phyloP scores from a whole-genome alignment of 2,797 vertebrate genomes.

The Sebastes melanostomus region DNA sequence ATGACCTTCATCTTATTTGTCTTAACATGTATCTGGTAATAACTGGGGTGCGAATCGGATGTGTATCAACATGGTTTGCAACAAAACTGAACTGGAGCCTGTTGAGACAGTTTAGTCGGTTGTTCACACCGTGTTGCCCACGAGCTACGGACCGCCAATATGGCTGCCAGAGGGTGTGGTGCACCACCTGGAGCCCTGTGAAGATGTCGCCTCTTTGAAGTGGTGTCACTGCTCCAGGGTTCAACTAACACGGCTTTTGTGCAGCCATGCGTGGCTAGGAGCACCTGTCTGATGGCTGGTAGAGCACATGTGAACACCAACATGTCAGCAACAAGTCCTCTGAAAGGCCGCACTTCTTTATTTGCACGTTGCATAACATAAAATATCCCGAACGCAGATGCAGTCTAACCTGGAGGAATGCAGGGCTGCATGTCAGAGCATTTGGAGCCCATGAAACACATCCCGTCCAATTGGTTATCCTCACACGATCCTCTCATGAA shows the following conservation, averaged over 20 bases:
- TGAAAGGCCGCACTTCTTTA: conserved; percentile 2
- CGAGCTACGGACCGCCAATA: not conserved
- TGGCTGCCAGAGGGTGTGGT: conserved; percentile 4
- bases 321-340: conserved; percentile 7
- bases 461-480: conserved; percentile 4
- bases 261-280: not conserved
- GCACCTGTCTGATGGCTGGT: not conserved
- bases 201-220: conserved; percentile 21
- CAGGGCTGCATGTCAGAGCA: conserved; percentile 9
- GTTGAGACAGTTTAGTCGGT: not conserved
- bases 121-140: not conserved
- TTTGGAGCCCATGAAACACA: conserved; percentile 17
- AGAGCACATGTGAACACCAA: not conserved
- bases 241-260: not conserved
- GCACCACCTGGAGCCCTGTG: not conserved
- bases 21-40: not conserved
- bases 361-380: conserved; percentile 14
- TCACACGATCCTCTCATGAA: conserved; percentile 2
- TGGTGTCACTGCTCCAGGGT: conserved; percentile 3
- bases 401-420: conserved; percentile 16
- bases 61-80: not conserved
- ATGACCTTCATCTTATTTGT: not conserved
- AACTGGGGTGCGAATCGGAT: not conserved
- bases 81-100: not conserved
- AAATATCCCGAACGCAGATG: conserved; percentile 2